Evolutionary conservation across 2,888 invertebrate genomes (phyloP).

Genomic region (Drosophila mercatorum): DNA sequence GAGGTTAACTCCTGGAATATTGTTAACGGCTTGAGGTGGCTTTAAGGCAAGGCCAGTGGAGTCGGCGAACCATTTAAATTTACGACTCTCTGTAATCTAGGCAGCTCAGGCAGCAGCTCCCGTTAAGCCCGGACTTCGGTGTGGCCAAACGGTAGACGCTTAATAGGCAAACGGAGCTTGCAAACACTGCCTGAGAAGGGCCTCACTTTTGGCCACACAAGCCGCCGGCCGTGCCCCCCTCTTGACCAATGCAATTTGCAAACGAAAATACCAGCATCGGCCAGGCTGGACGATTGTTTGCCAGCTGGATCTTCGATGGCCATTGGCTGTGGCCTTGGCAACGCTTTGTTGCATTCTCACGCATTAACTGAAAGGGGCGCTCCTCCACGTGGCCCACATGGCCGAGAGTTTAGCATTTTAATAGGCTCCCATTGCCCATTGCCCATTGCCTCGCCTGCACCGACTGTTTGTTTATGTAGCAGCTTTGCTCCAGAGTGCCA

Average conservation of each 20-base stretch:
- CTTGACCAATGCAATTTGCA: conserved; percentile 41
- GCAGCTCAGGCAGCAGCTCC: conserved; percentile 1
- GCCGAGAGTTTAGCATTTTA: conserved; percentile 69
- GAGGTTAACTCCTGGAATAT: conserved; percentile 24
- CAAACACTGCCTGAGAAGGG: conserved; percentile 18
- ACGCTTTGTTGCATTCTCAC: conserved; percentile 45
- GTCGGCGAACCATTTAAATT: conserved; percentile 54
- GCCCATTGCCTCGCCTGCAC: too few species aligned
- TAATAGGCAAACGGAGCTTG: conserved; percentile 45
- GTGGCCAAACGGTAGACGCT: conserved; percentile 39
- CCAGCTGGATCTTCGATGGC: conserved; percentile 45
- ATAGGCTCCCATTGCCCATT: conserved; percentile 40
- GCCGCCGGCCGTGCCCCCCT: not conserved
- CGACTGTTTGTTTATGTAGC: conserved; percentile 37
- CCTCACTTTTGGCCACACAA: not conserved
- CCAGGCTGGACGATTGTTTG: conserved; percentile 31
- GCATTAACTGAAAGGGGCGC: conserved; percentile 26
- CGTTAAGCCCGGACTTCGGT: conserved; percentile 4
- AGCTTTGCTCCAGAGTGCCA: conserved; percentile 13
- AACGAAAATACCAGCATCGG: conserved; percentile 49
- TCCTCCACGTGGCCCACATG: conserved; percentile 1
- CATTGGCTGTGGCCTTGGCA: conserved; percentile 21
- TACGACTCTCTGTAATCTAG: conserved; percentile 43
- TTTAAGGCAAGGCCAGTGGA: conserved; percentile 28
- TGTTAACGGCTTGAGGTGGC: conserved; percentile 36